These are phyloP conservation scores for Antheraea yamamai DNA, from an alignment of 2,888 invertebrate species.

Conservation along the genomic window DNA sequence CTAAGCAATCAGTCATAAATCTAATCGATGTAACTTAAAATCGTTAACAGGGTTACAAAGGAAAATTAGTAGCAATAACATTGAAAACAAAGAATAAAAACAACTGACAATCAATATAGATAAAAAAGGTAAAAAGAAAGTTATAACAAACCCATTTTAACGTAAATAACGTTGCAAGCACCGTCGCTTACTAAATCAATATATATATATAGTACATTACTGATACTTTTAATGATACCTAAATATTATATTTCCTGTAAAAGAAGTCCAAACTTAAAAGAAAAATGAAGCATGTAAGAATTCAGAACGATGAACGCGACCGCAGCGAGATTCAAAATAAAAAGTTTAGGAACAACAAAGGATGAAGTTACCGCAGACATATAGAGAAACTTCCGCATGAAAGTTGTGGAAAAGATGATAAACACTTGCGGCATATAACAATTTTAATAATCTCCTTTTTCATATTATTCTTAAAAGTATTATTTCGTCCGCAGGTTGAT, in stretches of 20 bases:
- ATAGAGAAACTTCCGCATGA: conserved; percentile 51
- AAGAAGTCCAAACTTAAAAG: neutral
- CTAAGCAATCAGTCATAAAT: no score
- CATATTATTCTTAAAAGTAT: neutral
- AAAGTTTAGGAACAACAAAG: conserved; percentile 29
- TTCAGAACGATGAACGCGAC: neutral
- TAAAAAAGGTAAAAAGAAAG: neutral
- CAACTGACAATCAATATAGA: neutral
- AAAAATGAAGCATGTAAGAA: neutral
- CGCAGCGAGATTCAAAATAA: conserved; percentile 10
- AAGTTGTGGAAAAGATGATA: conserved; percentile 53
- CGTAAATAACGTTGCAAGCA: no score
- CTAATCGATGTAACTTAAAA: no score
- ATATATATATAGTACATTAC: neutral
- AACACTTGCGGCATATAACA: conserved; percentile 32
- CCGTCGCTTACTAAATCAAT: neutral
- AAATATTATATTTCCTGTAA: neutral
- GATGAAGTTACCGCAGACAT: conserved; percentile 46
- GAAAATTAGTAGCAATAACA: no score
- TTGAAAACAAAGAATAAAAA: no score
- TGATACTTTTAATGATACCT: neutral
- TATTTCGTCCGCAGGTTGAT: no score
- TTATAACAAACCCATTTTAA: no score
- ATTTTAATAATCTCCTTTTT: neutral
- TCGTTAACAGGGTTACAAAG: no score